Evolutionary conservation across 1,140 invertebrate species (phyloP).

Genomic region (Orchestia grillus): DNA sequence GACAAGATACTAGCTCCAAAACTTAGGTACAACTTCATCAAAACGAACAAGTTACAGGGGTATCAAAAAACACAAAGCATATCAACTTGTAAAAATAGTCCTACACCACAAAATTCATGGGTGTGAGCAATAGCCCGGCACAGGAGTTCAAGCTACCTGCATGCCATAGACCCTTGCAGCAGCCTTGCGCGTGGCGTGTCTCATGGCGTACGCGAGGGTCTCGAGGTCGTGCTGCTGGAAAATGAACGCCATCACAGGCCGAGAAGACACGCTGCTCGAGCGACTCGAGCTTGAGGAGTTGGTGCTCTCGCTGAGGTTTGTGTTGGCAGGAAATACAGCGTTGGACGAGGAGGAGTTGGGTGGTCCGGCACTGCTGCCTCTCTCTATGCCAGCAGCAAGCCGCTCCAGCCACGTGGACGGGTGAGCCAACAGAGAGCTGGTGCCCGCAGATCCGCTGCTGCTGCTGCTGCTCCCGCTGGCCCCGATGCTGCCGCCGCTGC

Average conservation of each 20-base stretch:
- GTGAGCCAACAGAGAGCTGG: slow-evolving; percentile 84
- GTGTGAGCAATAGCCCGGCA: not conserved
- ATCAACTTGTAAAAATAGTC: not conserved
- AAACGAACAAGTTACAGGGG: not conserved
- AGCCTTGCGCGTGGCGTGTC: slow-evolving; percentile 84
- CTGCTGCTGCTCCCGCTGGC: not conserved
- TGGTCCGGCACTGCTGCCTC: slow-evolving; percentile 68
- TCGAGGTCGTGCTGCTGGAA: slow-evolving; percentile 88
- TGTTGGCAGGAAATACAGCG: slow-evolving; percentile 51
- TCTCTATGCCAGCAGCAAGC: slow-evolving; percentile 75
- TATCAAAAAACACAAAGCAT: not conserved
- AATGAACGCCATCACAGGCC: slow-evolving; percentile 84
- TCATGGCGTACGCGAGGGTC: slow-evolving; percentile 84
- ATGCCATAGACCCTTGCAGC: slow-evolving; percentile 89
- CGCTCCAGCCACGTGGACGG: slow-evolving; percentile 84
- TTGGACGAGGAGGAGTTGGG: slow-evolving; percentile 65
- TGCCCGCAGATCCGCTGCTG: slow-evolving; percentile 72
- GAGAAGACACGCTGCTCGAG: slow-evolving; percentile 66
- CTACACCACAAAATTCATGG: not conserved
- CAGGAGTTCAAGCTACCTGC: slow-evolving; percentile 73
- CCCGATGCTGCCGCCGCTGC: slow-evolving; percentile 14
- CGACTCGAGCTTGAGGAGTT: slow-evolving; percentile 35
- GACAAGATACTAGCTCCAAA: no score
- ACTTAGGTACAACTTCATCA: no score
- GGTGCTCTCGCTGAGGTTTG: slow-evolving; percentile 36